These are phyloP conservation scores for Papilio aristodemus DNA, from an alignment of 1,140 invertebrate species.

Conservation along the genomic window DNA sequence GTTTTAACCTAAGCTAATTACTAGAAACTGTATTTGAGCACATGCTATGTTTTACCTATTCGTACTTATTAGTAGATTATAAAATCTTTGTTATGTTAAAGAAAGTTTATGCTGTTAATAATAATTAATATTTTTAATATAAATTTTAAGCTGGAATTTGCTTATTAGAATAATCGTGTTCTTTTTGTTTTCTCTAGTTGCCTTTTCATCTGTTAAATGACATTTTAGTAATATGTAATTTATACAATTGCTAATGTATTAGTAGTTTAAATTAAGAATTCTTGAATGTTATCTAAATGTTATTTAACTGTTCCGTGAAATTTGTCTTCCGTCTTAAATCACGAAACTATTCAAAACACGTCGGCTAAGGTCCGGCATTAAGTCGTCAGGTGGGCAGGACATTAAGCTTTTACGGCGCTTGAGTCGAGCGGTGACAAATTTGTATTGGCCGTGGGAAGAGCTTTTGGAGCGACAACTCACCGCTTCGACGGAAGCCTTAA, in stretches of 20 bases:
- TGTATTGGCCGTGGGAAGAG: slow-evolving; percentile 16
- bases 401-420: slow-evolving; percentile 14
- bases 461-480: slow-evolving; percentile 11
- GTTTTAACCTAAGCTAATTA: too few relatives aligned
- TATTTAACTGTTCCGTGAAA: not conserved
- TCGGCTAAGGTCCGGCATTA: slow-evolving; percentile 4
- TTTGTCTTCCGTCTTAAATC: not conserved
- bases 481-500: not conserved
- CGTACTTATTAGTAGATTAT: too few relatives aligned
- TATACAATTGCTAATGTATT: not conserved
- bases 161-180: too few relatives aligned
- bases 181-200: too few relatives aligned
- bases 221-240: too few relatives aligned
- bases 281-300: not conserved
- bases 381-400: slow-evolving; percentile 1
- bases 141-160: too few relatives aligned
- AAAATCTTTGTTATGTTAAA: too few relatives aligned
- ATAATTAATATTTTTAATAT: too few relatives aligned
- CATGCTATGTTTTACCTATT: too few relatives aligned
- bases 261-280: not conserved
- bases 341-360: not conserved
- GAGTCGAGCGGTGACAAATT: slow-evolving; percentile 22
- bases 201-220: too few relatives aligned
- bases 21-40: too few relatives aligned
- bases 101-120: too few relatives aligned